Evolutionary conservation across 2,888 invertebrate species (phyloP), one percentile per base, ranked within the genome.

Genomic region (Drosophila lacicola): DNA sequence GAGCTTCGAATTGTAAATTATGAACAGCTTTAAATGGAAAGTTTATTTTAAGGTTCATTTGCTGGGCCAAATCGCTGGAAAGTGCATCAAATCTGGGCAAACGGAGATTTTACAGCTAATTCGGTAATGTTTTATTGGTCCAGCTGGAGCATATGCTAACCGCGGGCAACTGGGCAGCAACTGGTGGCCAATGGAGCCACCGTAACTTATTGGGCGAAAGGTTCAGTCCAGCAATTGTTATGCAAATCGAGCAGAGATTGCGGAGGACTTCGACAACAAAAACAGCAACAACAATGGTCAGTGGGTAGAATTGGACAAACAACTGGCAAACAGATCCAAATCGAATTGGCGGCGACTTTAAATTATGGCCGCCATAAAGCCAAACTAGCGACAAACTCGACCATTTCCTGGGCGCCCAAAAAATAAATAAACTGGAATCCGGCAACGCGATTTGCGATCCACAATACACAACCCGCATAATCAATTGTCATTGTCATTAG

Each of bases 401-500:
- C 29, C 82, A 78, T 70, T 78, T 78, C 78, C 78, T 78, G 82
- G 75, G 65, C 74, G 60, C 45, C 78, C 69, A 44, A 67, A 56
- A 29, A 8, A 29, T 8, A 8, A 29, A 29, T 29, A 29, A 74
- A 61, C 56, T 60, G 60, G 25, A 37, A 37, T 53, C 19, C 50
- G 44, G 57, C 29, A 13, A 9, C 10, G 14, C 36, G 14, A 33
- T 33, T 8, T 33, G 13, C 49, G 29, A 4, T 9, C 25, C 55
- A 36, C 37, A 53, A 53, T 53, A 57, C 64, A 62, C 71, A 71
- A 70, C 85, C 82, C 69, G 85, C 82, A 76, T 69, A 82, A 71
- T 73, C 81, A 83, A 88, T 83, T 88, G 82, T 83, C 82, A 83
- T 86, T 88, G 82, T 74, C 85, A 88, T 85, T 88, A 85, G 75